Evolutionary conservation across 2,888 invertebrate genomes (phyloP).

Genomic region (Tinea pellionella): DNA sequence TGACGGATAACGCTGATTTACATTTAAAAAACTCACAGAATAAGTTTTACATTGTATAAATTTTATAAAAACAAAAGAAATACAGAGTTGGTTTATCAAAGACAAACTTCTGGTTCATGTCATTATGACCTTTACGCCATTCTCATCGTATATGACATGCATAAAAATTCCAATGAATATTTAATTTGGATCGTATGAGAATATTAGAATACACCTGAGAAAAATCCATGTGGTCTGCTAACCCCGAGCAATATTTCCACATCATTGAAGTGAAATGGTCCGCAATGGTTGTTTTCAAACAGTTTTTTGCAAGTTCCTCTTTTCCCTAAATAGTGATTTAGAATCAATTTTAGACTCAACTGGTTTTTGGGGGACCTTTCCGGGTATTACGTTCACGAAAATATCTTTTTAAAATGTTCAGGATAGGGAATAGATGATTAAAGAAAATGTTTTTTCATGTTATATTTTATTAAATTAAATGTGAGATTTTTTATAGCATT

Average conservation of each 20-base stretch:
- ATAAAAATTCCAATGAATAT: too few species aligned
- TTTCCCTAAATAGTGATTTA: neutral
- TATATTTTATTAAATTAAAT: neutral
- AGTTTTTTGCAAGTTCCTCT: neutral
- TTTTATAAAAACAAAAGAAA: too few species aligned
- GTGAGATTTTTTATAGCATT: too few species aligned
- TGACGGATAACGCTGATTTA: too few species aligned
- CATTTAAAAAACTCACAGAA: too few species aligned
- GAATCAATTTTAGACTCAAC: neutral
- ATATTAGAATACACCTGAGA: neutral
- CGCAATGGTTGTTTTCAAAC: constrained; percentile 8
- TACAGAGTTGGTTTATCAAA: too few species aligned
- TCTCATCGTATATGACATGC: too few species aligned
- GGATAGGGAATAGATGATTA: neutral
- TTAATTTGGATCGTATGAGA: too few species aligned
- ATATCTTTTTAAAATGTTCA: neutral
- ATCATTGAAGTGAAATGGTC: neutral
- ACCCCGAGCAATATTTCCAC: constrained; percentile 5
- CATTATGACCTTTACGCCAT: too few species aligned
- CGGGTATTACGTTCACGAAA: neutral
- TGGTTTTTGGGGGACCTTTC: neutral
- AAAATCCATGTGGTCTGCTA: neutral
- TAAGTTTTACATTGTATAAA: too few species aligned
- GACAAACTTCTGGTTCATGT: too few species aligned
- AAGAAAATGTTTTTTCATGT: neutral